Base-by-base conservation (phyloP, 1,140 invertebrate genomes). In the Ostrea edulis region DNA sequence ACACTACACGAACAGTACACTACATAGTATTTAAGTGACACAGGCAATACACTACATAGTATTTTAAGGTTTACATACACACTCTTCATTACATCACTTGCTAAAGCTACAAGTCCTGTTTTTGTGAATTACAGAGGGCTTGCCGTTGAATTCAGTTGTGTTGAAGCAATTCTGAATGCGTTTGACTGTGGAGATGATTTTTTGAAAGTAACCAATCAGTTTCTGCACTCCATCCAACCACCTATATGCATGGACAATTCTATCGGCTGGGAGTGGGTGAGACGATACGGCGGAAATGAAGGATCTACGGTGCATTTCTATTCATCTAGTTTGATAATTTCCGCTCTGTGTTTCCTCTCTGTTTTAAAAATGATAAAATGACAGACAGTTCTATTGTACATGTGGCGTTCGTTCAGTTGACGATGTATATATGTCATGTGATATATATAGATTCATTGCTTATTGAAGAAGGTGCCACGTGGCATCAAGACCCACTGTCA, bases 181-280 rank as follows among this genome's bases (percentile, higher is more conserved):
- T 77, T 77, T 77, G 68, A 77, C 0, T 77, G 68, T 14, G 68
- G 68, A 25, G 68, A 77, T 8, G 68, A 29, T 25, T 77, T 77
- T 77, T 35, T 77, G 22, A 17, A 14, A 35, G 68, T 77, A 25
- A 14, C 68, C 8, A 29, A 29, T 14, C 22, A 25, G 25, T 77
- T 77, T 35, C 68, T 77, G 14, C 29, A 77, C 25, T 11, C 68
- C 12, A 29, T 44, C 25, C 68, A 77, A 14, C 68, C 68, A 0
- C 11, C 25, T 4, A 12, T 17, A 7, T 77, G 68, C 11, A 77
- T 77, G 68, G 68, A 77, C 12, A 17, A 77, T 25, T 77, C 68
- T 77, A 35, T 17, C 25, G 4, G 29, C 25, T 77, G 68, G 68
- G 68, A 77, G 14, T 77, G 68, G 68, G 25, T 77, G 25, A 22